A percentile compares a stretch with the other conserved stretches of the same genome.
Conservation (phyloP, 2,113 vertebrate species). For the Anhinga rufa region DNA sequence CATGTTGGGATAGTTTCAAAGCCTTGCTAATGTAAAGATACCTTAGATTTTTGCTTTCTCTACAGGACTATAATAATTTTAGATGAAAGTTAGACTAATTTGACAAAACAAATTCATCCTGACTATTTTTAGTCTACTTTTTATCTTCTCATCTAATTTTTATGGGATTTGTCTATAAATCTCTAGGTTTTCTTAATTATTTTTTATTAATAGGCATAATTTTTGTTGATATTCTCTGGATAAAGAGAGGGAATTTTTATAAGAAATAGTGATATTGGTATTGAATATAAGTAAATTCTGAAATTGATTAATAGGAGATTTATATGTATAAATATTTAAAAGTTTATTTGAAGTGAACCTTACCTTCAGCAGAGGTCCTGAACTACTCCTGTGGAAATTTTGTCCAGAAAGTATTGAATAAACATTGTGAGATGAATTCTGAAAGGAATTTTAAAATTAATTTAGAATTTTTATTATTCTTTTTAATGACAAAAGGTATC, state of each 20-base stretch:
- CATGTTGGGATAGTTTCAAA: background rate
- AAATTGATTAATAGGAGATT: background rate
- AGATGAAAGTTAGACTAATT: background rate
- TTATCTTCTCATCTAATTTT: background rate
- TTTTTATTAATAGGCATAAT: background rate
- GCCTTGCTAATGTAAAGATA: background rate
- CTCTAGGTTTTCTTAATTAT: accelerated
- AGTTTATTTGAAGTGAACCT: background rate
- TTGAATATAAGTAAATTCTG: background rate
- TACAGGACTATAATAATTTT: background rate
- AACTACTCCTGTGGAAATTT: background rate
- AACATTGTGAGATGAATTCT: background rate
- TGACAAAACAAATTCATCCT: background rate
- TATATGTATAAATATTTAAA: background rate
- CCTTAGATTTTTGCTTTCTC: background rate
- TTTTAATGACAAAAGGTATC: background rate
- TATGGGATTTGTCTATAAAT: background rate
- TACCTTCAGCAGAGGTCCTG: background rate
- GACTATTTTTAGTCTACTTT: background rate
- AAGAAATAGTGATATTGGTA: background rate
- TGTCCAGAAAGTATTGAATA: background rate
- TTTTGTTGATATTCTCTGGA: background rate
- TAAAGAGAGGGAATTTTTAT: background rate
- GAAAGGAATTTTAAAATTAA: background rate
- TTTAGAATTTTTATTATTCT: background rate